Evolutionary conservation across 2,888 invertebrate genomes (phyloP), one percentile per base, ranked within the genome.

Genomic region (Drosophila anceps): DNA sequence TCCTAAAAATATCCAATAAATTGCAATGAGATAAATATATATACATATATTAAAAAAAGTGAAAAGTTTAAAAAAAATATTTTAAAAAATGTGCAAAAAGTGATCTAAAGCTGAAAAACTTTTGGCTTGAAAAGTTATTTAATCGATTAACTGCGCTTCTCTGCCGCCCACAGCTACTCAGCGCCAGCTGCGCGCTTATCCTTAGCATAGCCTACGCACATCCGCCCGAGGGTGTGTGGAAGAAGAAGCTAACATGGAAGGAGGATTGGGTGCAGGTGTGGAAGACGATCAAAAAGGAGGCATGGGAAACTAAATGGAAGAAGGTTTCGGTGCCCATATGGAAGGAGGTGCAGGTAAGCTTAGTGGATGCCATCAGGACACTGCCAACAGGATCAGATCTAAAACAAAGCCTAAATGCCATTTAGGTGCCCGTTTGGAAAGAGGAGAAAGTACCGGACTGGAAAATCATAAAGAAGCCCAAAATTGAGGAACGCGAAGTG

Each of bases 191-290:
- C 79, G 91, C 91, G 90, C 90, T 92, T 48, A 79, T 92, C 69
- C 78, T 91, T 65, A 91, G 91, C 78, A 81, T 91, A 68, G 88
- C 90, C 60, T 87, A 84, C 66, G 92, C 92, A 67, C 93, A 92
- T 88, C 92, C 92, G 37, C 96, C 96, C 70, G 93, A 94, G 87
- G 96, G 96, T 69, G 95, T 95, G 80, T 96, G 96, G 96, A 96
- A 96, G 92, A 97, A 96, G 92, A 97, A 96, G 92, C 94, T 97
- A 51, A 95, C 95, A 33, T 97, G 97, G 97, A 97, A 97, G 92
- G 95, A 96, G 70, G 96, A 96, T 81, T 96, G 96, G 96, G 91
- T 92, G 6, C 92, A 92, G 74, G 91, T 96, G 33, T 96, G 96
- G 96, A 96, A 96, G 92, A 95, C 95, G 0, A 95, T 96, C 50